These are phyloP conservation scores for Oncorhynchus mykiss DNA, from an alignment of 2,113 vertebrate species.

Conservation along the genomic window DNA sequence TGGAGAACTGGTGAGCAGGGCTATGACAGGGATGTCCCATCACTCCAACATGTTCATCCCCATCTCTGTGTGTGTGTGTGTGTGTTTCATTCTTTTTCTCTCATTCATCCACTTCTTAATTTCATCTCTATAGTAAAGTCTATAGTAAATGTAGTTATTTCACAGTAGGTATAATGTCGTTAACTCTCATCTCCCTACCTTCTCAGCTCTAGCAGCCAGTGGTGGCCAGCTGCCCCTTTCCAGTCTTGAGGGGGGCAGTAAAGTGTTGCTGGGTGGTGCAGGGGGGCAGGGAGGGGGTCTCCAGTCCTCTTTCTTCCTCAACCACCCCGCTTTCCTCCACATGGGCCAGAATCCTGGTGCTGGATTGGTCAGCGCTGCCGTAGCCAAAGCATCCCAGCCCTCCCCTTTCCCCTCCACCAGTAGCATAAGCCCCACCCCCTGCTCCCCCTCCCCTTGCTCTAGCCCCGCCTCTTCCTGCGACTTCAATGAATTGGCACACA, in stretches of 20 bases:
- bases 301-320: constrained; percentile 88
- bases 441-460: constrained; percentile 79
- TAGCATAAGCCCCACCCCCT: constrained; percentile 80
- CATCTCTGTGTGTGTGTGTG: constrained; percentile 11
- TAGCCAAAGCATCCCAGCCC: constrained; percentile 78
- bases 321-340: constrained; percentile 86
- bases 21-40: neutral
- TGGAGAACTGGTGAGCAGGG: neutral
- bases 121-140: constrained; percentile 32
- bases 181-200: neutral
- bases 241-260: constrained; percentile 87
- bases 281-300: constrained; percentile 77
- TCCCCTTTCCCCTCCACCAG: constrained; percentile 78
- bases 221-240: constrained; percentile 92
- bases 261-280: constrained; percentile 81
- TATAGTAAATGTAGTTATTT: constrained; percentile 16
- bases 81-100: constrained; percentile 4
- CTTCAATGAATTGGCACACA: constrained; percentile 81
- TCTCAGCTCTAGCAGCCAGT: constrained; percentile 88
- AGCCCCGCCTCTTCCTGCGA: constrained; percentile 78
- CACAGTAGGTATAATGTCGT: neutral
- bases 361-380: constrained; percentile 77
- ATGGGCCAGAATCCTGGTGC: constrained; percentile 78
- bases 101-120: constrained; percentile 20
- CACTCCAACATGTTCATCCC: neutral